Base-by-base conservation (phyloP, 2,888 invertebrate species). In the Lasioglossum malachurum region DNA sequence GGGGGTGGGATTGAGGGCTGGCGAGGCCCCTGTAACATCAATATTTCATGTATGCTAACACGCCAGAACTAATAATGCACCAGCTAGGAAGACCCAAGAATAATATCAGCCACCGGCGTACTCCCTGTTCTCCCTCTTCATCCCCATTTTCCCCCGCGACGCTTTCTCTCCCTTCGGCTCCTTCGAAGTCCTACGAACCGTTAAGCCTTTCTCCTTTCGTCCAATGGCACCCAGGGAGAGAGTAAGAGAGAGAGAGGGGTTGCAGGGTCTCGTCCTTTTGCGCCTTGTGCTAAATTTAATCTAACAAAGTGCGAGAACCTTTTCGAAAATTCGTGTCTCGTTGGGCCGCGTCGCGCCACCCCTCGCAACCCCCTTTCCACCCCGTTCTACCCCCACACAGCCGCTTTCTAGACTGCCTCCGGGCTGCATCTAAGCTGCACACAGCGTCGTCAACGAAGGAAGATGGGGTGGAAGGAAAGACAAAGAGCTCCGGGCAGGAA, bases 381-480 rank as follows among this genome's bases (percentile, higher is more conserved):
- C 53, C 10, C 23, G 23, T 23, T n/a, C 10, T n/a, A 8, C 19
- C 49, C 72, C 82, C 46, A 49, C 27, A 16, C 2, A 41, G 35
- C 64, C 67, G 60, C 64, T 35, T 31, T 46, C 72, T 38, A 46
- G 38, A 16, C n/a, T 46, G 74, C 74, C 75, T 19, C 72, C 19
- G 67, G 76, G 80, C 41, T 86, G 80, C 86, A 86, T 78, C 77
- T 72, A 67, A 81, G 77, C 75, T 77, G 71, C 81, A 49, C 64
- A 16, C 49, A 73, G 75, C 23, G 85, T 80, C 64, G 69, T 64
- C 77, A 79, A 38, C 41, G 79, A 19, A 60, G 38, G 71, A 31
- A 41, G 67, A 60, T 44, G 96, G 97, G 8, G 98, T 35, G 69
- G 98, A 0, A 98, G 69, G 35, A 74, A 73, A 80, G 88, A 80